phyloP scores from a whole-genome alignment of 1,140 invertebrate genomes.

The Batillaria attramentaria region DNA sequence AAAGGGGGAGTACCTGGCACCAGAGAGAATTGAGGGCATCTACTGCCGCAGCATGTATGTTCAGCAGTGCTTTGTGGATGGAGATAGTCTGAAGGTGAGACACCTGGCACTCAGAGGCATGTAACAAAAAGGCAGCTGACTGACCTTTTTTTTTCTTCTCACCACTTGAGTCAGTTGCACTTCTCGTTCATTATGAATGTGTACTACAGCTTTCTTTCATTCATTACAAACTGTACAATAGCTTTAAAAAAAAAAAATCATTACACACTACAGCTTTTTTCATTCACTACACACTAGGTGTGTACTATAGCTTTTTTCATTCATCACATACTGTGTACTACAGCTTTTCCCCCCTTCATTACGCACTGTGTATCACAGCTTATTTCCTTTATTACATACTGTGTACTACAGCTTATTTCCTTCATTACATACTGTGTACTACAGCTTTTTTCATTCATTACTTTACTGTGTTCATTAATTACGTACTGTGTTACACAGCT shows the following conservation, averaged over 20 bases:
- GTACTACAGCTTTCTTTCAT: neutral
- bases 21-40: slow-evolving; percentile 97
- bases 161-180: neutral
- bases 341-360: neutral
- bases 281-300: too few species aligned
- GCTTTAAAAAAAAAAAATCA: neutral
- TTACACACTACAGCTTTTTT: neutral
- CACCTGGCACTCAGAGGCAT: neutral
- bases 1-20: neutral
- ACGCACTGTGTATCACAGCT: neutral
- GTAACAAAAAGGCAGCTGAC: neutral
- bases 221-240: neutral
- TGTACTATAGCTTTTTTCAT: neutral
- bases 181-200: neutral
- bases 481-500: neutral
- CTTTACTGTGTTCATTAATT: too few species aligned
- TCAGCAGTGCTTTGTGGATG: slow-evolving; percentile 96
- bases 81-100: slow-evolving; percentile 87
- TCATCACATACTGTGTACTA: neutral
- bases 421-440: neutral
- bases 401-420: neutral
- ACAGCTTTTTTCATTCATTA: neutral
- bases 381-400: neutral
- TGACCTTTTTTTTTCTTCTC: neutral
- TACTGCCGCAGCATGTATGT: slow-evolving; percentile 93